Evolutionary conservation across 2,888 invertebrate genomes (phyloP).

Genomic region (Didymodactylos carnosus): DNA sequence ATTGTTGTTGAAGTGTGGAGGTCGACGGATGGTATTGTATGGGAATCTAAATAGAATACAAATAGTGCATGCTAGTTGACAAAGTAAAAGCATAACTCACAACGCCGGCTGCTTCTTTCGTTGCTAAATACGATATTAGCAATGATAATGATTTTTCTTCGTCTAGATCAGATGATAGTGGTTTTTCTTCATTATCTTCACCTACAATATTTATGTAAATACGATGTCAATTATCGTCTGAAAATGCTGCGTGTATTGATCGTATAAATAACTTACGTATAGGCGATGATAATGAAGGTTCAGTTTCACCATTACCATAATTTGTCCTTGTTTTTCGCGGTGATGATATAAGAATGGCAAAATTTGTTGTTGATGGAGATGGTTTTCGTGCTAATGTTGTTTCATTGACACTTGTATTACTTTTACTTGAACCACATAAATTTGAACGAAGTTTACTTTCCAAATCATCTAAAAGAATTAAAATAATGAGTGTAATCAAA

Average conservation of each 20-base stretch:
- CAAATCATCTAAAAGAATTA: too few species aligned
- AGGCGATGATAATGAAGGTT: too few species aligned
- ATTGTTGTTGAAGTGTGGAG: not conserved
- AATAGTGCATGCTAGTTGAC: too few species aligned
- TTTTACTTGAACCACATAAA: not conserved
- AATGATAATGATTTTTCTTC: not conserved
- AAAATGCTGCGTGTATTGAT: too few species aligned
- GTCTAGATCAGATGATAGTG: not conserved
- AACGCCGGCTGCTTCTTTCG: not conserved
- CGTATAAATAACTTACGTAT: too few species aligned
- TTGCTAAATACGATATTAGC: not conserved
- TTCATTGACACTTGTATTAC: not conserved
- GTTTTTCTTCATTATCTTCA: not conserved
- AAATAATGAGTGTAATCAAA: too few species aligned
- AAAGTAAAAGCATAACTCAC: too few species aligned
- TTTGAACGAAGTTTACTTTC: not conserved
- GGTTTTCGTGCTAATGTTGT: not conserved
- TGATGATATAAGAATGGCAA: not conserved
- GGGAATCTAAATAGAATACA: too few species aligned
- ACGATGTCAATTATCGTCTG: not conserved
- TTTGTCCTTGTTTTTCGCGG: too few species aligned
- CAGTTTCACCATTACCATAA: too few species aligned
- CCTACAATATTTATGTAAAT: not conserved
- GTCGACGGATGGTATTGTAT: too few species aligned
- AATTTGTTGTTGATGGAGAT: not conserved